Evolutionary conservation across 2,888 invertebrate species (phyloP).

Genomic region (Habrosyne pyritoides): DNA sequence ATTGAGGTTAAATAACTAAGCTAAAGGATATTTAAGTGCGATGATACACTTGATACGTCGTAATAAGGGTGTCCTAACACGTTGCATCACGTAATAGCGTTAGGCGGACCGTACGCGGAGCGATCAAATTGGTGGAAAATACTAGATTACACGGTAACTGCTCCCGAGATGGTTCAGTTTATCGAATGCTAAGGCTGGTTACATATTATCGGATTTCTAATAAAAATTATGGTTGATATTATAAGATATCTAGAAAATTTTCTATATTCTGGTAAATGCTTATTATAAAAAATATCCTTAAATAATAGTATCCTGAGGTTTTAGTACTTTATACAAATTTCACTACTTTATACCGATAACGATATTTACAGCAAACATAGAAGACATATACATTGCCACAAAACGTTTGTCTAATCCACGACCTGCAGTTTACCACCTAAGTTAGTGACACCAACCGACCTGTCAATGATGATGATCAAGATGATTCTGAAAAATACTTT

Average conservation of each 20-base stretch:
- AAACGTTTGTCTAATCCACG: too few relatives aligned
- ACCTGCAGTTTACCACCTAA: too few relatives aligned
- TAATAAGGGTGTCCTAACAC: conserved; percentile 9
- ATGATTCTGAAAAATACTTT: background rate
- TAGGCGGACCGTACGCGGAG: conserved; percentile 14
- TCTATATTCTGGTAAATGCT: background rate
- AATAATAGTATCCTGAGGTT: too few relatives aligned
- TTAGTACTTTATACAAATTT: too few relatives aligned
- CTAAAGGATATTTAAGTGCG: background rate
- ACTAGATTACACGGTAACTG: conserved; percentile 29
- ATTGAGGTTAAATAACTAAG: background rate
- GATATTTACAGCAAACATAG: too few relatives aligned
- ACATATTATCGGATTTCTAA: background rate
- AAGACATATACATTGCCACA: too few relatives aligned
- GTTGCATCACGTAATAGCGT: conserved; percentile 2
- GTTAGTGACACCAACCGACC: too few relatives aligned
- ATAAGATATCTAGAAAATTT: background rate
- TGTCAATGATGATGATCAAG: too few relatives aligned
- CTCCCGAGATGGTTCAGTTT: conserved; percentile 27
- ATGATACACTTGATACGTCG: background rate
- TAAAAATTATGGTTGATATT: background rate
- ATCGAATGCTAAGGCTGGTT: background rate
- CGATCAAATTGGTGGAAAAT: conserved; percentile 44
- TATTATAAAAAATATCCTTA: too few relatives aligned
- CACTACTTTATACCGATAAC: too few relatives aligned